Conservation (phyloP, 2,113 vertebrate genomes). For the Spilogale gracilis region DNA sequence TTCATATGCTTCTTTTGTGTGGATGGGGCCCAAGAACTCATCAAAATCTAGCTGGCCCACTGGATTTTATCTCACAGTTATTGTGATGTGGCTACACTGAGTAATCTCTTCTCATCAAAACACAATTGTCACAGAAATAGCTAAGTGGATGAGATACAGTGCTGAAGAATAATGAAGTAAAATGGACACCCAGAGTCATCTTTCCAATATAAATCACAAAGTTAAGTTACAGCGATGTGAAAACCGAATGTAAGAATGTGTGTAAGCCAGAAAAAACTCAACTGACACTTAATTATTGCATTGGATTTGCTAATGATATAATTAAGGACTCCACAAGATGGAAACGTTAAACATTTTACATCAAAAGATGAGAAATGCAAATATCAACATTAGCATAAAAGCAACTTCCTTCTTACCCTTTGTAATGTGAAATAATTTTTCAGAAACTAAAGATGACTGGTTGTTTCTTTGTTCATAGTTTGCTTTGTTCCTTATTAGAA, state of each 20-base stretch:
- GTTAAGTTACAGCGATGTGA: slow-evolving; percentile 76
- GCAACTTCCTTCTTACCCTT: slow-evolving; percentile 58
- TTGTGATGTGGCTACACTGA: slow-evolving; percentile 77
- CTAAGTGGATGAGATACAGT: slow-evolving; percentile 85
- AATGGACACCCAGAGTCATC: slow-evolving; percentile 76
- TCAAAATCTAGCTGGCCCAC: slow-evolving; percentile 69
- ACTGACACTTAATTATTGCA: slow-evolving; percentile 82
- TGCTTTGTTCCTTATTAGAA: slow-evolving; percentile 75
- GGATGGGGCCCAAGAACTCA: slow-evolving; percentile 72
- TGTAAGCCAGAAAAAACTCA: slow-evolving; percentile 74
- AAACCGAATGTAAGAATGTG: slow-evolving; percentile 77
- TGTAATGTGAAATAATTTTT: slow-evolving; percentile 73
- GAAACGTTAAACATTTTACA: slow-evolving; percentile 72
- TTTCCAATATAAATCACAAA: slow-evolving; percentile 81
- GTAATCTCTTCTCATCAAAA: slow-evolving; percentile 83
- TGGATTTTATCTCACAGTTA: slow-evolving; percentile 80
- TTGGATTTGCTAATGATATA: slow-evolving; percentile 76
- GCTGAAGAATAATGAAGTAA: slow-evolving; percentile 84
- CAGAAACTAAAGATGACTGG: slow-evolving; percentile 73
- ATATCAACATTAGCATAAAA: slow-evolving; percentile 61
- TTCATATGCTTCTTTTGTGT: slow-evolving; percentile 71
- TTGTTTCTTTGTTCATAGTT: slow-evolving; percentile 70
- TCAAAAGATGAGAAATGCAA: slow-evolving; percentile 69
- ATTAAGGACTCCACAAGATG: slow-evolving; percentile 79
- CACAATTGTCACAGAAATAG: slow-evolving; percentile 83